Base-by-base conservation (phyloP, 2,113 vertebrate genomes). In the Psilopsiagon aurifrons region DNA sequence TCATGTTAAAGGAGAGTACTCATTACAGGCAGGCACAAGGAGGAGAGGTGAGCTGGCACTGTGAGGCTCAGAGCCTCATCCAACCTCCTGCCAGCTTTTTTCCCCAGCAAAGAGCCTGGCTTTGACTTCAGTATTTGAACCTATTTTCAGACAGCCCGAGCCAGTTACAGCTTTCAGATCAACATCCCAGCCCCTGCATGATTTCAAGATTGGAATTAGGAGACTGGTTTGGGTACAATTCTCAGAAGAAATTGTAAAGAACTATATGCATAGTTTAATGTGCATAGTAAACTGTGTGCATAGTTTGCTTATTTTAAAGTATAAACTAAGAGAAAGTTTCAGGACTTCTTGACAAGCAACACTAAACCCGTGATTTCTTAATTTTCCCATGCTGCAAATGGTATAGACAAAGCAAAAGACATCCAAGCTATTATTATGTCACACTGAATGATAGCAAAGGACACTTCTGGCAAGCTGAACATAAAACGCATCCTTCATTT, bases 341-440 rank as follows among this genome's bases (percentile, higher is more conserved):
- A 86, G 57, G 35, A 60, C 62, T 83, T 88, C 62, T 64, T 82
- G 84, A 88, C 54, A 94, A 90, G 52, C 82, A 68, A 88, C 11
- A 67, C 41, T 77, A 87, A 92, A 94, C 2, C 31, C 44, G 63
- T 10, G 31, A 80, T 86, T 81, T 96, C 71, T 78, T 88, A 43
- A 93, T 93, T 92, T 92, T 47, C 59, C n/a, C 44, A 75, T 51
- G 47, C 9, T 74, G 22, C 16, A 86, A 77, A 93, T 46, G 33
- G 54, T 63, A 51, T 8, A 69, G 43, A 60, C 37, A 92, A 88
- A 94, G 79, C 44, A 94, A 79, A 91, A 91, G 66, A 85, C 51
- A 92, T 17, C 20, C n/a, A 92, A 71, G 52, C 44, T 80, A 80
- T 85, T 93, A 93, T 49, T 82, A 73, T 94, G 75, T 88, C 85